Base-by-base conservation (phyloP, 2,113 vertebrate genomes). In the Labeo rohita region DNA sequence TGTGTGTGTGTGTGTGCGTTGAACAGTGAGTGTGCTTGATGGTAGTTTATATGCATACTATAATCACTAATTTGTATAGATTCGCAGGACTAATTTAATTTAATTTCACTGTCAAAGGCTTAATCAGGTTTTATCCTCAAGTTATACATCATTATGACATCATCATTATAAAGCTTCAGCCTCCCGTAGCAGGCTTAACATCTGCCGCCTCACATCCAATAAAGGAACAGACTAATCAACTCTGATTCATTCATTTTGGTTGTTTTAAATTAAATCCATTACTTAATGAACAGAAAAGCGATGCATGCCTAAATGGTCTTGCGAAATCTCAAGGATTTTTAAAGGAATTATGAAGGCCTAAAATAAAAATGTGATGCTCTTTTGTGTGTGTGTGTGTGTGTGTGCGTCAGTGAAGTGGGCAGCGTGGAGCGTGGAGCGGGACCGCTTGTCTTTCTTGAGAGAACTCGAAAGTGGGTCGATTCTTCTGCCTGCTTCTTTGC, bases 91-190 rank as follows among this genome's bases (percentile, higher is more conserved):
- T 59, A 39, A 59, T 76, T 77, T 82, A 91, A 89, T 89, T 86
- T 68, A 89, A 90, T 85, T 89, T 39, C 47, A 80, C 79, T 61
- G 66, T 83, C 50, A 73, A 73, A 54, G n/a, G 66, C 81, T 56
- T 83, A 83, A 91, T 89, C 86, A 76, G 84, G 82, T 89, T 91
- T 92, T 91, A 91, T 74, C 75, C 88, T 82, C 88, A 91, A 91
- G 21, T 91, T 92, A 86, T 86, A 90, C 90, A 83, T 91, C 85
- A 90, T 91, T 90, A 56, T 73, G 66, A 91, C 89, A 89, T 16
- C 49, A 90, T 89, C 85, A 90, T 92, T 91, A 91, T 89, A 39
- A 4, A 54, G 77, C 66, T 88, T 88, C 59, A 70, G 85, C 84
- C 87, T 80, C 12, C 77, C 50, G 15, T 79, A 72, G 50, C 75